Percentiles rank a stretch among this genome's conserved stretches.
Conservation (phyloP, 37 sponge, comb jelly and placozoan genomes). For the Tethya wilhelma region DNA sequence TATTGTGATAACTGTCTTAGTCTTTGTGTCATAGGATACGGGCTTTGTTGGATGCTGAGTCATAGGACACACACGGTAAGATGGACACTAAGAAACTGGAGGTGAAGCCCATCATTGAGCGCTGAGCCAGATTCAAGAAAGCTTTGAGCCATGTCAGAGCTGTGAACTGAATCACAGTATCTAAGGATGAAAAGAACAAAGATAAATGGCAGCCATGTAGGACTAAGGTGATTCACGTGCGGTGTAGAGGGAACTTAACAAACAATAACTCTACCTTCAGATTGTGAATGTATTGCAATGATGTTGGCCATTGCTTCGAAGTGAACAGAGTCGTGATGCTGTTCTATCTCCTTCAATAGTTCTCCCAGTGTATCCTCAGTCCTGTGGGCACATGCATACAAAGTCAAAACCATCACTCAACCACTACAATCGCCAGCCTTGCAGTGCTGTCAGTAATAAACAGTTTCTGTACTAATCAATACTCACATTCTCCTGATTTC, state of each 20-base stretch:
- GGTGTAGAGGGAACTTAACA: not conserved
- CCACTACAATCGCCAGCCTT: no score
- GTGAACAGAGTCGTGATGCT: constrained; percentile 24
- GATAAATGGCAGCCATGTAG: not conserved
- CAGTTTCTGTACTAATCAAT: not conserved
- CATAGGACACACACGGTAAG: constrained; percentile 86
- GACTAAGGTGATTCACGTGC: no score
- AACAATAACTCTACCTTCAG: constrained; percentile 56
- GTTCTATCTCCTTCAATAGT: constrained; percentile 72
- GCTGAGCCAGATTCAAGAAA: constrained; percentile 81
- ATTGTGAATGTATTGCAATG: constrained; percentile 80
- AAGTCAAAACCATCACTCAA: not conserved
- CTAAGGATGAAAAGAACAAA: constrained; percentile 6
- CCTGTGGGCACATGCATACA: constrained; percentile 37
- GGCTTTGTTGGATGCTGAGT: constrained; percentile 48
- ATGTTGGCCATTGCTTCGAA: constrained; percentile 88
- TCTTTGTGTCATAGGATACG: constrained; percentile 51
- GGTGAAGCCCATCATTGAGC: constrained; percentile 70
- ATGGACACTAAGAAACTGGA: constrained; percentile 84
- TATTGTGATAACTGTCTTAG: no score
- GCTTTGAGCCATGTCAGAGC: constrained; percentile 88
- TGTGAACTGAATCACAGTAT: constrained; percentile 69
- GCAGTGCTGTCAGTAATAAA: not conserved
- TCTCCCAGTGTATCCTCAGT: constrained; percentile 83
- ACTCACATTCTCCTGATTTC: constrained; percentile 91